Evolutionary conservation across 2,113 vertebrate species (phyloP).

Genomic region (Parus major): DNA sequence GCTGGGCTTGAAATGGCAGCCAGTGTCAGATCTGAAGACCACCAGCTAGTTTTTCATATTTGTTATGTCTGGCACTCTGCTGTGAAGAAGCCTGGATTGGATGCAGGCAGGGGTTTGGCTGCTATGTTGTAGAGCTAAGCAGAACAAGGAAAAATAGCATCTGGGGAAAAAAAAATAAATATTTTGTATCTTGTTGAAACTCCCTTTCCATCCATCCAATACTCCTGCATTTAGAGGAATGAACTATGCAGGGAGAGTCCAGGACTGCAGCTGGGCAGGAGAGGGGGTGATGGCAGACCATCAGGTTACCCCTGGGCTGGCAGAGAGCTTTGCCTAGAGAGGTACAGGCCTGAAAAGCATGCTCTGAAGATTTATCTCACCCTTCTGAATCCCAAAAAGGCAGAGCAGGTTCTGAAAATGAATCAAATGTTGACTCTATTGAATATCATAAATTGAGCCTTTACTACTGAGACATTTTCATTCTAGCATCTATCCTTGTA

Average conservation of each 20-base stretch:
- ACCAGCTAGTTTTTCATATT: neutral
- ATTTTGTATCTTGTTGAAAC: neutral
- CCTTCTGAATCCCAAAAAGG: neutral
- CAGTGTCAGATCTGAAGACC: neutral
- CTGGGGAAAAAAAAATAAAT: neutral
- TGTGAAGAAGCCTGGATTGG: neutral
- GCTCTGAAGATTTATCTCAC: neutral
- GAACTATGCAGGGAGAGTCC: neutral
- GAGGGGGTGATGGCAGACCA: neutral
- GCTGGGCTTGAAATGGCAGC: neutral
- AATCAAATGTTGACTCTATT: neutral
- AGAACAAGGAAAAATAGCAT: neutral
- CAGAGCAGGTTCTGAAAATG: neutral
- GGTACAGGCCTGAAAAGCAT: neutral
- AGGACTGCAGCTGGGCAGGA: neutral
- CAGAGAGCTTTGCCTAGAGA: neutral
- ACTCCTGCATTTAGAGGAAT: neutral
- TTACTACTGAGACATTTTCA: neutral
- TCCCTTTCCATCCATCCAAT: neutral
- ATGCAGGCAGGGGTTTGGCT: neutral
- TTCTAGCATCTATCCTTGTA: neutral
- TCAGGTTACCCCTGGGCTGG: neutral
- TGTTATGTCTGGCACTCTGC: neutral
- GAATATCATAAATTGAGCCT: neutral
- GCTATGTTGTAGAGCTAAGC: neutral